Base-by-base conservation (phyloP, 2,888 invertebrate species). In the Amphimallon solstitiale region DNA sequence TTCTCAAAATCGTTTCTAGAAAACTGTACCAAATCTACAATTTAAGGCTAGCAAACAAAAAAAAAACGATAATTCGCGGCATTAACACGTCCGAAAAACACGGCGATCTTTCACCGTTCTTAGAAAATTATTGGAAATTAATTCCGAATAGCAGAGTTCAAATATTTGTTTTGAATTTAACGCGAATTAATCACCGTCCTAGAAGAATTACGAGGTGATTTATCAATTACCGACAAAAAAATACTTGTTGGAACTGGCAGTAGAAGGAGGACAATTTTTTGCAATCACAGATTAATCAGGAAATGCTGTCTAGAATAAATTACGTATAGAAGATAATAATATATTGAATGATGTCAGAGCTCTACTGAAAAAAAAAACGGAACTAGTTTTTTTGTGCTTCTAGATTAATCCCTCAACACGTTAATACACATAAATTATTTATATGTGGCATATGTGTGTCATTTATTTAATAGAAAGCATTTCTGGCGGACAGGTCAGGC, bases 151-250 rank as follows among this genome's bases (percentile, higher is more conserved):
- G 37, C 35, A 10, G 23, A 51, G 34, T 35, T 51, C 34, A 51
- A 51, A 51, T 51, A 51, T 51, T 51, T 51, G 14, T 51, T 51
- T 34, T 34, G 34, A 35, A 51, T 51, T 17, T 10, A 35, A 35
- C 34, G 15, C 51, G 35, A 35, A 56, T 56, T 56, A 56, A 56
- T 56, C 56, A 56, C 38, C 9, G 56, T 56, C 56, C 56, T 3
- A 7, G 40, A 43, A 38, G 56, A 48, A 48, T 23, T 48, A 48
- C 21, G 48, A 29, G 29, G 29, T 29, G 29, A 29, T 29, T 23
- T 19, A 14, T 10, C 14, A 17, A 45, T 45, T 48, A 48, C 12
- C n/a, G 10, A 48, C 6, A 21, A 12, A 23, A n/a, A 23, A 19
- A 19, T 46, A 4, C 46, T 15, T 43, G 17, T 15, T 43, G 14